Conservation (phyloP, 2,113 vertebrate species). For the Hemiprocne comata region DNA sequence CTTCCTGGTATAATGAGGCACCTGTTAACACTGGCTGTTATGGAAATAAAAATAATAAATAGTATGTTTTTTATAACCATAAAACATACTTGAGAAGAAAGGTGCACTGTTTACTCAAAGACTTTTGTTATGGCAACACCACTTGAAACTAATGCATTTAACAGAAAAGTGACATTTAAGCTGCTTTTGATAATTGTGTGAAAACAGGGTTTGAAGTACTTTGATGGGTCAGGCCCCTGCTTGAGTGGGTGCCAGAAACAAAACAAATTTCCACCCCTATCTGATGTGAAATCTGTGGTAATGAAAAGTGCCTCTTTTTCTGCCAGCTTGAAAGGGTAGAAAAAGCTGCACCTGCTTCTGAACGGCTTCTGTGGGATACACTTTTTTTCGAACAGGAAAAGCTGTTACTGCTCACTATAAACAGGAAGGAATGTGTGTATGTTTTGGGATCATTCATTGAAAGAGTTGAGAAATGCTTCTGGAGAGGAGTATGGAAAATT, state of each 20-base stretch:
- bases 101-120: neutral
- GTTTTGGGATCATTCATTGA: neutral
- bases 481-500: neutral
- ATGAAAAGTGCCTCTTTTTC: neutral
- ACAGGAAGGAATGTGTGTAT: neutral
- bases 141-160: neutral
- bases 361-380: accelerated
- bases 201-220: neutral
- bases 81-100: neutral
- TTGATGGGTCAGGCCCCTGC: neutral
- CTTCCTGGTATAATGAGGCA: neutral
- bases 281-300: neutral
- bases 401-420: neutral
- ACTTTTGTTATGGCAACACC: neutral
- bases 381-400: neutral
- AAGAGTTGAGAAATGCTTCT: neutral
- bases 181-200: neutral
- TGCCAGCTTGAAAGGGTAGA: neutral
- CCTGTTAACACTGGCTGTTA: neutral
- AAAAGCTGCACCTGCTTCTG: neutral
- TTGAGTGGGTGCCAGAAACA: neutral
- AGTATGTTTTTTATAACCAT: neutral
- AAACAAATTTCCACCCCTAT: neutral
- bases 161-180: neutral
- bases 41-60: neutral